These are phyloP conservation scores for Pocillopora meandrina DNA, from an alignment of 92 coral and sea anemone species.

Conservation along the genomic window DNA sequence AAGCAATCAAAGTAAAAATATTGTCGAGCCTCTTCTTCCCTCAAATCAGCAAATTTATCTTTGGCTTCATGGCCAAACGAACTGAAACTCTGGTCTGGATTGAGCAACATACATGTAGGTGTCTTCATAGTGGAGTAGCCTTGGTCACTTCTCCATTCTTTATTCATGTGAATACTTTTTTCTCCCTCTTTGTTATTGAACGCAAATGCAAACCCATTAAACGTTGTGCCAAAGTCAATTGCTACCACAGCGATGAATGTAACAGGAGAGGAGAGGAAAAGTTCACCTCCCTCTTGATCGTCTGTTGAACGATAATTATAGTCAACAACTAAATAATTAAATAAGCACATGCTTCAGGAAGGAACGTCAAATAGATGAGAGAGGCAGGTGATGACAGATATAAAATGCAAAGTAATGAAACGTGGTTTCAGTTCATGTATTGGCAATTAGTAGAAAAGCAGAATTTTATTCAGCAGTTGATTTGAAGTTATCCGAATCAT, in stretches of 20 bases:
- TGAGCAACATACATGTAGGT: slow-evolving; percentile 32
- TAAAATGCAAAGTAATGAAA: too few relatives aligned
- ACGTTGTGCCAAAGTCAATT: slow-evolving; percentile 44
- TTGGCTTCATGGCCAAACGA: slow-evolving; percentile 43
- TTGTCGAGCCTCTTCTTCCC: slow-evolving; percentile 12
- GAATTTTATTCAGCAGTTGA: too few relatives aligned
- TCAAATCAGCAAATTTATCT: slow-evolving; percentile 22
- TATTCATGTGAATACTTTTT: slow-evolving; percentile 40
- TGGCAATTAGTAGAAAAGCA: too few relatives aligned
- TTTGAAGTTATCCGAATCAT: too few relatives aligned
- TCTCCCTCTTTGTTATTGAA: slow-evolving; percentile 41
- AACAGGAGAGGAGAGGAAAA: background rate
- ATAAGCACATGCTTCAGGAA: too few relatives aligned
- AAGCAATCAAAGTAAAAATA: slow-evolving; percentile 33
- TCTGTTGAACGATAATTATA: background rate
- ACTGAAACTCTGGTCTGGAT: slow-evolving; percentile 30
- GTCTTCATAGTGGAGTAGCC: slow-evolving; percentile 27
- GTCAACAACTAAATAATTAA: too few relatives aligned
- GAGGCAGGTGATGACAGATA: too few relatives aligned
- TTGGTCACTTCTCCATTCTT: slow-evolving; percentile 42
- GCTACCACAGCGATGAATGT: slow-evolving; percentile 39
- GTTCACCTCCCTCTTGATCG: background rate
- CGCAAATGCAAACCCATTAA: slow-evolving; percentile 44
- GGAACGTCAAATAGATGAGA: too few relatives aligned
- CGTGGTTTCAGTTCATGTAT: too few relatives aligned